These are phyloP conservation scores for Tachysurus vachellii DNA, from an alignment of 2,113 vertebrate genomes.

Conservation along the genomic window DNA sequence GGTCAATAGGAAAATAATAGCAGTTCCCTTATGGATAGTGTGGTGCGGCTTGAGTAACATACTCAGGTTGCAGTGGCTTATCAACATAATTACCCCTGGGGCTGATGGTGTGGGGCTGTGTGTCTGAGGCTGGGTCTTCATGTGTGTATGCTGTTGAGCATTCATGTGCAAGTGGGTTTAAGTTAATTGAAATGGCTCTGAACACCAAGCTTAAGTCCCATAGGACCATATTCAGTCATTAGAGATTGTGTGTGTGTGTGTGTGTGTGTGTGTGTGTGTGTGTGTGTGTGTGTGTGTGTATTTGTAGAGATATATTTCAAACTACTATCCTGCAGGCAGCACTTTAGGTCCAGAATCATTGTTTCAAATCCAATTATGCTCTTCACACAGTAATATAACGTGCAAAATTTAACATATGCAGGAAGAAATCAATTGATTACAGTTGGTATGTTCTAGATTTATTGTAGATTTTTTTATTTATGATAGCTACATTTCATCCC, in stretches of 20 bases:
- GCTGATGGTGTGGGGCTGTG: constrained; percentile 45
- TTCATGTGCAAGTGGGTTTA: constrained; percentile 50
- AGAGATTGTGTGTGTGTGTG: constrained; percentile 37
- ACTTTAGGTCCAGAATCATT: background rate
- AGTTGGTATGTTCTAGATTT: background rate
- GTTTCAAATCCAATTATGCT: background rate
- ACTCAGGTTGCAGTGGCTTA: constrained; percentile 50
- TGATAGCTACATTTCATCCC: background rate
- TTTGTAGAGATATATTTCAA: constrained; percentile 26
- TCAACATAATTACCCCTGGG: constrained; percentile 59
- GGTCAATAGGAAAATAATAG: constrained; percentile 54
- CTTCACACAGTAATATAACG: background rate
- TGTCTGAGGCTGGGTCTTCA: constrained; percentile 35
- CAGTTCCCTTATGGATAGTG: constrained; percentile 51
- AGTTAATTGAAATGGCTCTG: constrained; percentile 50
- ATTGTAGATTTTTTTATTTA: constrained; percentile 9
- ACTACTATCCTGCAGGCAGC: constrained; percentile 3
- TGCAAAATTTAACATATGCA: background rate
- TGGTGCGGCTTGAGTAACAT: constrained; percentile 50
- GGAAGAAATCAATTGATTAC: constrained; percentile 1
- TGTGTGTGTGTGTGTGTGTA: constrained; percentile 16
- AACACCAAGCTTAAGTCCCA: constrained; percentile 44
- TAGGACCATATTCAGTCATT: constrained; percentile 43
- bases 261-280: constrained; percentile 20
- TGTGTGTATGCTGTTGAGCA: constrained; percentile 43